Conservation (phyloP, 1,140 invertebrate genomes). For the Drosophila tsacasi region DNA sequence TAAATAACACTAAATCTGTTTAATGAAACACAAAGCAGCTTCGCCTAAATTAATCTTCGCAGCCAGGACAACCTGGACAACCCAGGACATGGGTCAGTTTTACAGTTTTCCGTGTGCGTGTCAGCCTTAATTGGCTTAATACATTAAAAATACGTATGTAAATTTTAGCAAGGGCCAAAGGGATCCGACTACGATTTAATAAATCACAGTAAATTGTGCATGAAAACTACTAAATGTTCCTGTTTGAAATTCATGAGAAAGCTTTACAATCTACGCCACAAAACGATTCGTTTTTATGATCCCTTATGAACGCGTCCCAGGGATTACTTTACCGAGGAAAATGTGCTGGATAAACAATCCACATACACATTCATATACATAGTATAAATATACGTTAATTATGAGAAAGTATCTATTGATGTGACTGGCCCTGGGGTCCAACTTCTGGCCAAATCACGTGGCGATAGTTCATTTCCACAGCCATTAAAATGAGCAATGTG, state of each 20-base stretch:
- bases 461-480: constrained; percentile 72
- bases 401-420: constrained; percentile 77
- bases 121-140: constrained; percentile 67
- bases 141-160: constrained; percentile 67
- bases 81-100: constrained; percentile 34
- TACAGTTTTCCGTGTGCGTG: constrained; percentile 36
- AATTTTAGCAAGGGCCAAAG: constrained; percentile 60
- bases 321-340: constrained; percentile 17
- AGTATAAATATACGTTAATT: constrained; percentile 47
- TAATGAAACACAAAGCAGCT: constrained; percentile 64
- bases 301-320: constrained; percentile 14
- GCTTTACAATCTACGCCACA: constrained; percentile 12
- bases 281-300: constrained; percentile 32
- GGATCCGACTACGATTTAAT: constrained; percentile 62
- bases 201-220: constrained; percentile 43
- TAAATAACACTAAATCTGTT: constrained; percentile 67
- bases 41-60: constrained; percentile 53
- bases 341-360: constrained; percentile 21
- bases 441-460: constrained; percentile 61
- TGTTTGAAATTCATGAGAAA: constrained; percentile 20
- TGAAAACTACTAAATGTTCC: constrained; percentile 27
- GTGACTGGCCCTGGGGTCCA: constrained; percentile 39
- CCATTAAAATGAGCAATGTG: constrained; percentile 69
- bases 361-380: constrained; percentile 2
- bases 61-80: constrained; percentile 31